Evolutionary conservation across 2,888 invertebrate genomes (phyloP), one percentile per base, ranked within the genome.

Genomic region (Aricia artaxerxes): DNA sequence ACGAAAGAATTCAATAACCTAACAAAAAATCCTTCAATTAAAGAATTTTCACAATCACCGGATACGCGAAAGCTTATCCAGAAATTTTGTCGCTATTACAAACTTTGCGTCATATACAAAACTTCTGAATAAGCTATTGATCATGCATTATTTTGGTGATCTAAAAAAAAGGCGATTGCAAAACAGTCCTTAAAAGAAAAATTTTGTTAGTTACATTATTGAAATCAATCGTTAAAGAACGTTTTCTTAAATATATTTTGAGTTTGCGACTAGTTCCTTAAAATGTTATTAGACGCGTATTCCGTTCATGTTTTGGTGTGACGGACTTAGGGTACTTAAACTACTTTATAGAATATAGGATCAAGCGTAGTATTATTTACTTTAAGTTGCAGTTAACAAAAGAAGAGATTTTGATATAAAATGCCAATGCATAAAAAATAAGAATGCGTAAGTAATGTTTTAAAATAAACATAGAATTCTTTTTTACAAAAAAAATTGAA

Each of bases 261-360:
- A 69, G 69, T 35, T 35, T 38, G 69, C 69, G 69, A 69, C 69
- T 69, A 69, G 69, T 69, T 69, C 31, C 31, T 64, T 69, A 69
- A 5, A 13, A 69, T 69, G 4, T 35, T 35, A 6, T 13, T 69
- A 69, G 35, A 35, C 16, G 69, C 69, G 64, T 69, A 31, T 69
- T 11, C 35, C 24, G 35, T 35, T 38, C 35, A 64, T 61, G 16
- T 24, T 64, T 24, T 35, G 35, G 35, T 69, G 69, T 69, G 69
- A 69, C 69, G 13, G 13, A 69, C 69, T 35, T 69, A 69, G 69
- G 69, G 35, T 69, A 38, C 31, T 64, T 64, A 64, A 31, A 31
- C 7, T 64, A 64, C 13, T 69, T 69, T 16, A 69, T 69, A 69
- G 35, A 69, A 38, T 13, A 2, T 69, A 13, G 31, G 64, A 31